A percentile compares a stretch with the other conserved stretches of the same genome.
These are phyloP conservation scores for Halcyon leucocephala DNA, from an alignment of 2,797 vertebrate genomes.

Conservation along the genomic window DNA sequence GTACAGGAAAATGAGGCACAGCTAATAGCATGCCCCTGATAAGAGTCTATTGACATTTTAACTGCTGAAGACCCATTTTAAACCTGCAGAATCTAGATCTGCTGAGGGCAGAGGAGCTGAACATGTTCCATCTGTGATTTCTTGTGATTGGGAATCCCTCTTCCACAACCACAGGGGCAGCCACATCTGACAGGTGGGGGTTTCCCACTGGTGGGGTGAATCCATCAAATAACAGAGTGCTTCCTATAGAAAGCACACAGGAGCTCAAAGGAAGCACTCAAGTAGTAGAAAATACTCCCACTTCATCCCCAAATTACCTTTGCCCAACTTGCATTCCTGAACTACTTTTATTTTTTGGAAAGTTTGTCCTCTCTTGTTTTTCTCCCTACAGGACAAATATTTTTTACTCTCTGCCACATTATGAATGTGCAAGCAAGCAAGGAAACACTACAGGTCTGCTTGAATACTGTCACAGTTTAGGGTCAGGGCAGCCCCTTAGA, in stretches of 20 bases:
- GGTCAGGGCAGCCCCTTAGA: too few species aligned
- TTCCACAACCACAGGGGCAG: neutral
- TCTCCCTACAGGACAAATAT: neutral
- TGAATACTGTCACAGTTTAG: too few species aligned
- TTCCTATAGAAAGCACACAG: neutral
- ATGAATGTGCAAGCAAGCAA: neutral
- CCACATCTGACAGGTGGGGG: fast-evolving
- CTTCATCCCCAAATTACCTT: fast-evolving
- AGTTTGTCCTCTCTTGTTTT: neutral
- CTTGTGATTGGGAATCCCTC: neutral
- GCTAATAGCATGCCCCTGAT: conserved; percentile 1
- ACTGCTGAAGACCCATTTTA: conserved; percentile 30
- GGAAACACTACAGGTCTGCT: neutral
- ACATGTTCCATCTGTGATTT: neutral
- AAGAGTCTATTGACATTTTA: conserved; percentile 54
- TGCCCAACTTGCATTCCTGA: neutral
- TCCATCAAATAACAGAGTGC: neutral
- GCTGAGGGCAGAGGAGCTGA: neutral
- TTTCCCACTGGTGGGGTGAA: neutral
- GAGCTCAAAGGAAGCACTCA: neutral
- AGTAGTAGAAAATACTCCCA: neutral
- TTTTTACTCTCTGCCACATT: neutral
- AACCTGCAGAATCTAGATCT: conserved; percentile 14
- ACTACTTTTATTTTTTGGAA: neutral
- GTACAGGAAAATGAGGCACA: neutral